Conservation (phyloP, 2,113 vertebrate species). For the Callospermophilus lateralis region DNA sequence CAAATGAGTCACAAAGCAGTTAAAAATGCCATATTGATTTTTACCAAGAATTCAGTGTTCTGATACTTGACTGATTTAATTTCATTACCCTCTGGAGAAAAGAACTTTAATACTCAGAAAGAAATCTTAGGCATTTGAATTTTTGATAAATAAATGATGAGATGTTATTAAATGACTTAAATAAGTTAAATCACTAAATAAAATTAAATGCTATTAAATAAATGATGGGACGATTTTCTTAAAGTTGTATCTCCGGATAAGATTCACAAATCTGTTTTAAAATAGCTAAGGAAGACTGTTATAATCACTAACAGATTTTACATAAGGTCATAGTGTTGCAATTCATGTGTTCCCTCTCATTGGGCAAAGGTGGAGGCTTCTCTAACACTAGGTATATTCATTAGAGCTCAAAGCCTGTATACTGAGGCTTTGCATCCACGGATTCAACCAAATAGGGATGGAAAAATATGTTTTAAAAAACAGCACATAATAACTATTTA, state of each 20-base stretch:
- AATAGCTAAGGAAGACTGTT: not conserved
- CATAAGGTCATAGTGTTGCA: rapidly evolving
- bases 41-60: not conserved
- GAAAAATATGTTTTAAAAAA: not conserved
- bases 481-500: not conserved
- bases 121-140: not conserved
- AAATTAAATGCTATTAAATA: not conserved
- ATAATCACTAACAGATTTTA: not conserved
- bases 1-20: not conserved
- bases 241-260: no score
- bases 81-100: not conserved
- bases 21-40: not conserved
- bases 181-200: not conserved
- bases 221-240: not conserved
- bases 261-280: not conserved
- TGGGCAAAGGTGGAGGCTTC: not conserved
- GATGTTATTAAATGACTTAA: not conserved
- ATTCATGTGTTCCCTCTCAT: no score
- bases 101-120: not conserved
- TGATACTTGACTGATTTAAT: not conserved
- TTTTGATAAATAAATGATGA: not conserved
- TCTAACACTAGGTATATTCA: not conserved
- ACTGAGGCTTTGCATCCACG: not conserved
- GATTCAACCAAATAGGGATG: not conserved
- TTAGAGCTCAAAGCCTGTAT: not conserved